Percentiles rank a stretch among this genome's conserved stretches.
Conservation (phyloP, 2,113 vertebrate genomes). For the Phalacrocorax brasilianus region DNA sequence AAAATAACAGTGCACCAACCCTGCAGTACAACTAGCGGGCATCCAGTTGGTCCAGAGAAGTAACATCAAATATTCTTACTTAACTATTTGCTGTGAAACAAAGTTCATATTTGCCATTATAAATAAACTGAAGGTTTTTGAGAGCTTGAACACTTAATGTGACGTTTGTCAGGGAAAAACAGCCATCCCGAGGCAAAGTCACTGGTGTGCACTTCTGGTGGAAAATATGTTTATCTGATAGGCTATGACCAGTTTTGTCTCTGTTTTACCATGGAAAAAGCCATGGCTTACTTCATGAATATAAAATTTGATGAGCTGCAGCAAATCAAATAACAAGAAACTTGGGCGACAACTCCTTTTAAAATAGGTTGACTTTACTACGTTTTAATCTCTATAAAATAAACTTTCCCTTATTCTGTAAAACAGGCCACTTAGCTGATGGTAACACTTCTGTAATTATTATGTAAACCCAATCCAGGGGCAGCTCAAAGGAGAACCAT, state of each 20-base stretch:
- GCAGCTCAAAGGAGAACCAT: neutral
- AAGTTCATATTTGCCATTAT: accelerated
- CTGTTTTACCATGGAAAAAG: neutral
- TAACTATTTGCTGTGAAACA: neutral
- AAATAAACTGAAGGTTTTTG: neutral
- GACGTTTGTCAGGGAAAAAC: neutral
- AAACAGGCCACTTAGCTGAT: neutral
- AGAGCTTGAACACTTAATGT: neutral
- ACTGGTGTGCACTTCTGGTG: neutral
- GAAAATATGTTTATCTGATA: neutral
- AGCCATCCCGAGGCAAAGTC: neutral
- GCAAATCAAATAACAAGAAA: neutral
- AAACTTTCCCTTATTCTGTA: neutral
- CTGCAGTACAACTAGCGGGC: accelerated
- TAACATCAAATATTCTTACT: no score
- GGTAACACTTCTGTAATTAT: neutral
- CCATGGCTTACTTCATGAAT: neutral
- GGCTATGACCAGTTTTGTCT: accelerated
- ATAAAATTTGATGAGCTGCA: neutral
- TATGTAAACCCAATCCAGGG: neutral
- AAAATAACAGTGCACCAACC: accelerated
- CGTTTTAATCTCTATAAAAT: neutral
- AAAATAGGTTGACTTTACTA: neutral
- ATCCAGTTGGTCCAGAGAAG: neutral
- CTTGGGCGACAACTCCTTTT: neutral